Evolutionary conservation across 2,113 vertebrate species (phyloP).

Genomic region (Vicugna pacos): DNA sequence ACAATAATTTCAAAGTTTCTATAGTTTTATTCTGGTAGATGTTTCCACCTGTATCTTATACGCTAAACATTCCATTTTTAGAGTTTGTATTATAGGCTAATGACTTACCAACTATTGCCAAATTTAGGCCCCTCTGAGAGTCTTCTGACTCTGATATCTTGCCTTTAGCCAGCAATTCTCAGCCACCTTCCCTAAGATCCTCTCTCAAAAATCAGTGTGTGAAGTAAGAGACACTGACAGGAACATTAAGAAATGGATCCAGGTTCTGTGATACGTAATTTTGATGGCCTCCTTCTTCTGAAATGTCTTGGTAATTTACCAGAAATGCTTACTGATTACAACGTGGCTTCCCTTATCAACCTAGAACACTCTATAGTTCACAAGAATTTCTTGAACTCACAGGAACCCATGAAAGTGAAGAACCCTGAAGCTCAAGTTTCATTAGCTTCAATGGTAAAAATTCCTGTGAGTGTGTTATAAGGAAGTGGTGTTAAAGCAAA

Average conservation of each 20-base stretch:
- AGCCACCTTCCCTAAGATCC: not conserved
- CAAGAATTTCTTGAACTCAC: not conserved
- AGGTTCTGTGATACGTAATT: conserved; percentile 1
- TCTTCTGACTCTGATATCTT: conserved; percentile 5
- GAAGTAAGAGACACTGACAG: not conserved
- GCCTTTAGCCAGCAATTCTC: not conserved
- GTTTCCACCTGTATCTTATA: not conserved
- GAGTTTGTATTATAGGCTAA: not conserved
- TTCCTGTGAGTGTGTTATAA: not conserved
- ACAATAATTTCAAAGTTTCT: conserved; percentile 33
- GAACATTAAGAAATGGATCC: not conserved
- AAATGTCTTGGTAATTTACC: not conserved
- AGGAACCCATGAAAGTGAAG: not conserved
- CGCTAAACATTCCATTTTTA: conserved; percentile 17
- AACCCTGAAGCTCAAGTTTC: not conserved
- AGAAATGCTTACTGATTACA: not conserved
- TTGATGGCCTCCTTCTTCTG: not conserved
- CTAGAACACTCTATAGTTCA: not conserved
- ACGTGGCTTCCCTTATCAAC: not conserved
- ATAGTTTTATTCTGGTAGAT: conserved; percentile 13
- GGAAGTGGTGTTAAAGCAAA: not conserved
- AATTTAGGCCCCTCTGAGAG: not conserved
- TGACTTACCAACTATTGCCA: not conserved
- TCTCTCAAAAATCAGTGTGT: not conserved
- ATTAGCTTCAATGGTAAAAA: not conserved